Evolutionary conservation across 2,888 invertebrate genomes (phyloP), one percentile per base, ranked within the genome.

Genomic region (Caenorhabditis becei): DNA sequence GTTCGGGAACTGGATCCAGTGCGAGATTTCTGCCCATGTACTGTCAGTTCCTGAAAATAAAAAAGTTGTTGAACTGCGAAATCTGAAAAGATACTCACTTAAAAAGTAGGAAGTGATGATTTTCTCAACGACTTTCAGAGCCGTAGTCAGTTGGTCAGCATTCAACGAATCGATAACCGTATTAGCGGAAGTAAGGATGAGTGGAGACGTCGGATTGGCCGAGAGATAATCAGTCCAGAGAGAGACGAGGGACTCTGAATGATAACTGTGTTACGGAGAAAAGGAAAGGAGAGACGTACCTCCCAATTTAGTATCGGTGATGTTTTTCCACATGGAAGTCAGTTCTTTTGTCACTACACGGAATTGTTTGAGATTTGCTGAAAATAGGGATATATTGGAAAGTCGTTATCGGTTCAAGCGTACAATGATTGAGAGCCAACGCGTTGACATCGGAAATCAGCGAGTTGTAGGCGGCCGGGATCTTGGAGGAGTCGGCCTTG

Each of bases 51-150:
- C 85, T 86, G 69, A 7, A 79, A 58, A n/a, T n/a, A n/a, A n/a
- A n/a, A n/a, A n/a, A 11, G 32, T 8, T 4, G 16, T 26, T 58
- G 18, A 24, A 28, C 16, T 56, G 7, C 44, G 4, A 14, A 16
- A n/a, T 16, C 14, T 11, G 44, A 65, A 51, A 11, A 11, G 28
- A 32, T 53, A 69, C 86, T 78, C 23, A 89, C 89, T 74, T 41
- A 83, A 80, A 66, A 90, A 90, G 59, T 89, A 90, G 0, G 85
- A 77, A 4, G 56, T 54, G 14, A 90, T 79, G 8, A 85, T 80
- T 44, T 80, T 83, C 47, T 90, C 89, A 49, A 90, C 66, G 8
- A 89, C 85, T 59, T 82, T 86, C 49, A 88, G 65, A 0, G 84
- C 88, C 32, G 85, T 82, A 24, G 85, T 72, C 53, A 83, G 56